Conservation (phyloP, 2,797 vertebrate genomes). For the Sebastolobus alascanus region DNA sequence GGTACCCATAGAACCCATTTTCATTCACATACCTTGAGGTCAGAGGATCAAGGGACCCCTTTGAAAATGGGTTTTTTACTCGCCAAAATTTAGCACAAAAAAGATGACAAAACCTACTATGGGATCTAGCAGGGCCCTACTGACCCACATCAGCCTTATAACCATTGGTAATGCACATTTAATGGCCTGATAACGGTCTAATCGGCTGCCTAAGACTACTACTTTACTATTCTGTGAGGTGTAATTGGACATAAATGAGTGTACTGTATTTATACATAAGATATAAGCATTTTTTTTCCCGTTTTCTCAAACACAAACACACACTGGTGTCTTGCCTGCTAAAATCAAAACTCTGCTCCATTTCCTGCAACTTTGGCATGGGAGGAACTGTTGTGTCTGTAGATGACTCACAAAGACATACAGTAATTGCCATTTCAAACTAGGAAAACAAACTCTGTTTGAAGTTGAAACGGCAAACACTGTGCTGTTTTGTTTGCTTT, state of each 20-base stretch:
- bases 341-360: not conserved
- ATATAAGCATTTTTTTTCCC: not conserved
- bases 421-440: constrained; percentile 2
- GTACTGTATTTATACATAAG: not conserved
- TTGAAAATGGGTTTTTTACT: too few relatives aligned
- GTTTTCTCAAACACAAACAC: not conserved
- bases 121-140: too few relatives aligned
- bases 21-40: too few relatives aligned
- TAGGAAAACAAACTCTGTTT: not conserved
- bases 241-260: not conserved
- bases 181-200: too few relatives aligned
- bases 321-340: not conserved
- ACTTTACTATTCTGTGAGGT: too few relatives aligned
- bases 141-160: too few relatives aligned
- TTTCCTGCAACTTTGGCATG: not conserved
- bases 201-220: too few relatives aligned
- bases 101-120: too few relatives aligned
- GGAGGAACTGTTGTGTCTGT: not conserved
- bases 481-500: not conserved
- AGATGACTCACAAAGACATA: constrained; percentile 1
- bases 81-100: too few relatives aligned
- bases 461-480: not conserved
- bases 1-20: too few relatives aligned
- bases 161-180: too few relatives aligned
- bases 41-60: too few relatives aligned